Base-by-base conservation (phyloP, 2,113 vertebrate species). In the Epinephelus cyanopodus region DNA sequence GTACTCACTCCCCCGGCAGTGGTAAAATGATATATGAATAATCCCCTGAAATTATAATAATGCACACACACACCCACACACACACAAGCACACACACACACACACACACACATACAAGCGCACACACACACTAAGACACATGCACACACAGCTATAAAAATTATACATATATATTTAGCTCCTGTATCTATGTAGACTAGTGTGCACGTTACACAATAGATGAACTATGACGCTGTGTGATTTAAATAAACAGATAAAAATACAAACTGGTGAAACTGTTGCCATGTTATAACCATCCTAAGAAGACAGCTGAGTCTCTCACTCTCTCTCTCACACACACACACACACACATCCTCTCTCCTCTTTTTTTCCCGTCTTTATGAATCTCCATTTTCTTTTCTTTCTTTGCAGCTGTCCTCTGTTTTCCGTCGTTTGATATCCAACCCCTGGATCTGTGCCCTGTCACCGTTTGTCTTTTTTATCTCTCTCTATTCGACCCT, bases 221-320 rank as follows among this genome's bases (percentile, higher is more conserved):
- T 74, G 18, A 66, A 48, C 73, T 21, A 5, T 72, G 83, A 83
- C 62, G 61, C 21, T 21, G 27, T 54, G 79, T n/a, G 70, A 76
- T 71, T 72, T 42, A 87, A 85, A 87, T 76, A 83, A 81, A 86
- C 12, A 4, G 81, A 72, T 82, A 86, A 74, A 88, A 89, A 91
- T 91, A 87, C 54, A 42, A 67, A 53, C 9, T 37, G 73, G 6
- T 70, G 74, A 80, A 89, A 74, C 73, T 73, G 87, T 79, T 85
- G 85, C 77, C 42, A 56, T 76, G 71, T 71, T 45, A 19, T 66
- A 70, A 64, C 11, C 66, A 54, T 60, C 67, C 56, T 60, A 6
- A 56, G 14, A n/a, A 19, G 17, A 23, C 70, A 74, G 65, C 69
- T 54, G 5, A 66, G 37, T 54, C 60, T n/a, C 52, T 58, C 57